Evolutionary conservation across 2,113 vertebrate genomes (phyloP), one percentile per base, ranked within the genome.

Genomic region (Chionis minor): DNA sequence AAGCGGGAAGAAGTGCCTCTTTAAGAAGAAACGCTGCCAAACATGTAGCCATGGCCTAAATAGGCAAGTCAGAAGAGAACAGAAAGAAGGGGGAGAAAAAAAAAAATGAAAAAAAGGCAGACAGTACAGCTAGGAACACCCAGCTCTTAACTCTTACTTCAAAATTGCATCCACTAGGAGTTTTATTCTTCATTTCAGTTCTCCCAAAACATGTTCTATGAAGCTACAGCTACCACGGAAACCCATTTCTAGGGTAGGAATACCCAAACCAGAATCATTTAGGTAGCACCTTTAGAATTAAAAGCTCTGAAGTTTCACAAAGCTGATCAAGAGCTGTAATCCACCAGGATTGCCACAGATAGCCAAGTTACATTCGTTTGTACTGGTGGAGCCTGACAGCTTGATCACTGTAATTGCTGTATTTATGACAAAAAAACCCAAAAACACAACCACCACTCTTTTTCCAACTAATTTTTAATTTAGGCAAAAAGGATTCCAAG

Each of bases 1-100:
- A 67, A 92, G 90, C 32, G 92, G 61, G 84, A 96, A 94, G 95
- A 81, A 96, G 90, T 49, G 89, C 84, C 91, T 95, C 89, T 91
- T 96, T 44, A 90, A 95, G 93, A 89, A 96, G 95, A 94, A 96
- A 96, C 69, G 84, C 94, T 95, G 96, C 94, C 95, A 96, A 95
- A 95, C 85, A 74, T 86, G 92, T 70, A 94, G 92, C 92, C 88
- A 51, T 95, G 95, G 96, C 96, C 95, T 96, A 96, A 94, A 96
- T 95, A 93, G 94, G 92, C 92, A 95, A 95, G 94, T 63, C 79
- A 94, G 86, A 88, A 58, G 42, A 11, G 22, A 49, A 49, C 49
- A 49, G 23, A 49, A 49, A 49, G 21, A 6, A 12, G 49, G 21
- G 44, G 44, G 44, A 13, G 44, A 14, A 21, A 38, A 56, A 81